Conservation (phyloP, 2,113 vertebrate genomes). For the Corythornis vintsioides region DNA sequence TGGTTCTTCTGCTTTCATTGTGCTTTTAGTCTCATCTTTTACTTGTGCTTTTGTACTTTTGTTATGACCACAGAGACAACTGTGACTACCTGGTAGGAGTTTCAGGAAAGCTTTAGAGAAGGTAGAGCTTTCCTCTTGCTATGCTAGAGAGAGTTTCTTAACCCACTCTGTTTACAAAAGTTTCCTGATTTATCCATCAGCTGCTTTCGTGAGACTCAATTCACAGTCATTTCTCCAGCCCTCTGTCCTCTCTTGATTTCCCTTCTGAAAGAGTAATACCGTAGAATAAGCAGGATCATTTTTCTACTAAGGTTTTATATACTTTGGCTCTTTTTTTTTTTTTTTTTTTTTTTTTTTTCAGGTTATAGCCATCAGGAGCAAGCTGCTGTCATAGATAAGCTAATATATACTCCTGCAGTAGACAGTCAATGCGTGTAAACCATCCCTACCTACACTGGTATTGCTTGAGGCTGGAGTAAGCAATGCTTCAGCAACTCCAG, state of each 20-base stretch:
- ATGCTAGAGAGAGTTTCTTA: background rate
- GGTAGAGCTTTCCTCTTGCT: background rate
- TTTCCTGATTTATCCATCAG: conserved; percentile 1
- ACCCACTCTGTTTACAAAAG: background rate
- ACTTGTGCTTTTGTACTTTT: background rate
- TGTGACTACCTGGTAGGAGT: background rate
- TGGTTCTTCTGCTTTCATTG: background rate
- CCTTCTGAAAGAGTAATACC: background rate
- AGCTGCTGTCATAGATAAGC: conserved; percentile 64
- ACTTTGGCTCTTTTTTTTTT: background rate
- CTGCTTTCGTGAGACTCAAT: background rate
- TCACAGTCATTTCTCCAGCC: background rate
- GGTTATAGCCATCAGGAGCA: conserved; percentile 53
- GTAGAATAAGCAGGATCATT: background rate
- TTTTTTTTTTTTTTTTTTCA: conserved; percentile 4
- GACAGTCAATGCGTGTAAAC: conserved; percentile 17
- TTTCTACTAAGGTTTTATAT: conserved; percentile 37
- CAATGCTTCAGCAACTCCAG: conserved; percentile 51
- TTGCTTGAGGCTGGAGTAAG: conserved; percentile 57
- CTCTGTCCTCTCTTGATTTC: background rate
- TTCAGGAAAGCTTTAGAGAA: background rate
- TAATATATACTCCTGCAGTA: conserved; percentile 42
- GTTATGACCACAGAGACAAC: background rate
- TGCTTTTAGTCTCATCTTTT: background rate
- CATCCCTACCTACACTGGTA: conserved; percentile 34